Evolutionary conservation across 2,888 invertebrate species (phyloP).

Genomic region (Meteorus colon): DNA sequence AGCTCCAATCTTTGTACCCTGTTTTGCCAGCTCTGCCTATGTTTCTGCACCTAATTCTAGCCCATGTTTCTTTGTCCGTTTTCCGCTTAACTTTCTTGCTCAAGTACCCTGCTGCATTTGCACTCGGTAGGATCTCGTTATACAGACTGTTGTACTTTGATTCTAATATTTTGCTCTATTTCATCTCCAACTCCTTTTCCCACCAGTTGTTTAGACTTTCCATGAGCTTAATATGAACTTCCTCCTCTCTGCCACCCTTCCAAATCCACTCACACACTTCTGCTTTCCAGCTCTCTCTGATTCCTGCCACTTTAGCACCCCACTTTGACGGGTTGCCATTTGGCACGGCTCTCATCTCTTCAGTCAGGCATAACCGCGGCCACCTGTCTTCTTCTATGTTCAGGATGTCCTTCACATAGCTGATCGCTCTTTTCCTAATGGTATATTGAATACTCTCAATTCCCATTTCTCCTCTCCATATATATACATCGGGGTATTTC

Average conservation of each 20-base stretch:
- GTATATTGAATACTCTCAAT: background rate
- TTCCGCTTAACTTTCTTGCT: too few species aligned
- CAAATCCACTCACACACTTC: background rate
- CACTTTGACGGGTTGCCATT: background rate
- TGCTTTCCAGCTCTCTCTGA: background rate
- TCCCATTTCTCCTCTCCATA: background rate
- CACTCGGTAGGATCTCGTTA: too few species aligned
- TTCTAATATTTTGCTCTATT: too few species aligned
- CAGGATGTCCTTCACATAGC: background rate
- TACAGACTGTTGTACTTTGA: too few species aligned
- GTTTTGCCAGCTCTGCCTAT: too few species aligned
- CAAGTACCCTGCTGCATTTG: too few species aligned
- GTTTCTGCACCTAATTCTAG: too few species aligned
- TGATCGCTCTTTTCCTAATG: background rate
- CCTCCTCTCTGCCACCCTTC: background rate
- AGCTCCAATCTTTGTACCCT: too few species aligned
- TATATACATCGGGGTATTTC: background rate
- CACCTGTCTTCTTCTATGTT: background rate
- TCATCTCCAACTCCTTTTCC: too few species aligned
- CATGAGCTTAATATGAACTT: background rate
- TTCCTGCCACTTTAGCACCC: background rate
- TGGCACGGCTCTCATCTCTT: background rate
- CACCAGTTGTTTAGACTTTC: too few species aligned
- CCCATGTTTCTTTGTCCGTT: too few species aligned
- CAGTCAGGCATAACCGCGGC: background rate